Evolutionary conservation across 2,113 vertebrate genomes (phyloP), one percentile per base, ranked within the genome.

Genomic region (Geococcyx californianus): DNA sequence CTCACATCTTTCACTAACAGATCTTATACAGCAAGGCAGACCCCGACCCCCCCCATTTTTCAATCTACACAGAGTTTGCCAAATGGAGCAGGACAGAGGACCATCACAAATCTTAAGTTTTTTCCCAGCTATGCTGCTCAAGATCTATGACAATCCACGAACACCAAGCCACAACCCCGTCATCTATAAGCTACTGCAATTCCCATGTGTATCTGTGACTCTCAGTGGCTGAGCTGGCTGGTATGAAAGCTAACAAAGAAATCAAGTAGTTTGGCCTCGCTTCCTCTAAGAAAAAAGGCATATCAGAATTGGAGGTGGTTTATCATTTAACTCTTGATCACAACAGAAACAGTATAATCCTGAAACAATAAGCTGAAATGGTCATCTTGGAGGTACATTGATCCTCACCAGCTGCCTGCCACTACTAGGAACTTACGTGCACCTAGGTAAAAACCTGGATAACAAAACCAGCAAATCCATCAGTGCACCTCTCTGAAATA

Each of bases 191-290:
- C 15, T 72, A 9, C 69, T 64, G 54, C 16, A 69, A 29, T 28
- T 55, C 51, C 49, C 4, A 10, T 17, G 29, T 25, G 38, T 60
- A 47, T 56, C 24, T 67, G 68, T 34, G 29, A 69, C 31, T 74
- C 28, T 12, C 51, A 26, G 36, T n/a, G 26, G 24, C 58, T 3
- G 0, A 23, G 24, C 58, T 3, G 0, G 45, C 42, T 69, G 18
- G 34, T 33, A 70, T 20, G 62, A 86, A 81, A 78, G 31, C 31
- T 49, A 79, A 33, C 28, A 58, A 68, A 80, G 51, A 84, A 89
- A 68, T 38, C 15, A 68, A 42, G 13, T 25, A 62, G n/a, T 45
- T 60, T 38, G 34, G 13, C 16, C 54, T 72, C 2, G 12, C 36
- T 64, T 80, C 44, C 31, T 72, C 34, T 33, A 33, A 44, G 17